Conservation (phyloP, 2,888 invertebrate genomes). For the Nemotelus pantherinus region DNA sequence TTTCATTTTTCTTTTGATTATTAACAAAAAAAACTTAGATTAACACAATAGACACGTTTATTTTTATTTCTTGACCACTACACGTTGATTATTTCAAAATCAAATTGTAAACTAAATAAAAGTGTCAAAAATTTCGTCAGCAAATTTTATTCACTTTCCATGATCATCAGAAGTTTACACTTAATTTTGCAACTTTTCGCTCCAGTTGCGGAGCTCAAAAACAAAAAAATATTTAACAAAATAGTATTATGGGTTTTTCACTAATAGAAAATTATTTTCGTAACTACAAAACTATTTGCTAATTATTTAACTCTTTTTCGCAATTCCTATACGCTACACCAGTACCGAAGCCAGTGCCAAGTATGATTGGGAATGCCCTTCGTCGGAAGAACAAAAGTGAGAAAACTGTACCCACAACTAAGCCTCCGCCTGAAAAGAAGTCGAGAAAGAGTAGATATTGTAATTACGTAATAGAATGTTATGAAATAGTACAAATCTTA, state of each 20-base stretch:
- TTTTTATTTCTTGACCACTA: too few species aligned
- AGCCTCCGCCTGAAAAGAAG: constrained; percentile 77
- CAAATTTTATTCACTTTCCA: too few species aligned
- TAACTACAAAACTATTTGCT: constrained; percentile 44
- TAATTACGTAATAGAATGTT: constrained; percentile 18
- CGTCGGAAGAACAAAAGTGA: constrained; percentile 85
- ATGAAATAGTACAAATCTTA: background rate
- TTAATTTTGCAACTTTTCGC: too few species aligned
- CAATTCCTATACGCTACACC: constrained; percentile 75
- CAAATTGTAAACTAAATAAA: too few species aligned
- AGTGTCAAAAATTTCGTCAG: too few species aligned
- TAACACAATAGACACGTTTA: too few species aligned
- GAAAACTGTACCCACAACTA: constrained; percentile 80
- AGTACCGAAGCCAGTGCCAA: constrained; percentile 89
- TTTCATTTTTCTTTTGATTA: too few species aligned
- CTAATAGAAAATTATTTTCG: constrained; percentile 7
- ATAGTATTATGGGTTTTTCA: constrained; percentile 1
- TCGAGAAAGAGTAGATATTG: constrained; percentile 49
- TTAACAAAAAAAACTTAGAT: too few species aligned
- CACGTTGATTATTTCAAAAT: too few species aligned
- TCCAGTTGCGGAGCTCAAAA: background rate
- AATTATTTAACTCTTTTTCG: constrained; percentile 58
- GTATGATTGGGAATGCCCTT: constrained; percentile 86
- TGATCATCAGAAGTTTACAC: too few species aligned
- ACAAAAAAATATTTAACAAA: constrained; percentile 30